Percentiles rank a stretch among this genome's conserved stretches.
Conservation (phyloP, 2,797 vertebrate species). For the Crenuchus spilurus region DNA sequence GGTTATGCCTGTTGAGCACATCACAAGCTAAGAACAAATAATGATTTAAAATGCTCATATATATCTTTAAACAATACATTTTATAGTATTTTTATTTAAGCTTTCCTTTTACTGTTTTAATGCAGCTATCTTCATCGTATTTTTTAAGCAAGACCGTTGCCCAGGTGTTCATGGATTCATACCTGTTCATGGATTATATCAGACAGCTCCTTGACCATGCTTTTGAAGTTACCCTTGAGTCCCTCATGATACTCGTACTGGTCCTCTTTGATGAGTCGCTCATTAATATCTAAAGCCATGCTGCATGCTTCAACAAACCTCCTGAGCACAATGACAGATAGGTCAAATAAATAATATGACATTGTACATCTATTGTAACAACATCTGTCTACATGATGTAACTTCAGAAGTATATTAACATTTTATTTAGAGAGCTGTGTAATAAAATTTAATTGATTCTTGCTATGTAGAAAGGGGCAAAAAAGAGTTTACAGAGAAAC, state of each 20-base stretch:
- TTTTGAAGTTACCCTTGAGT: slow-evolving; percentile 94
- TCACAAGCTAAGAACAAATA: not conserved
- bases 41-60: not conserved
- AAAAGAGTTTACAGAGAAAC: not conserved
- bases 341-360: not conserved
- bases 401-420: not conserved
- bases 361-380: no score
- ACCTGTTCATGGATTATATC: slow-evolving; percentile 98
- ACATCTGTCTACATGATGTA: not conserved
- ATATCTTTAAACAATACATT: not conserved
- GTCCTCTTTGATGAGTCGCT: slow-evolving; percentile 95
- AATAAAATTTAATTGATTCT: not conserved
- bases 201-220: slow-evolving; percentile 96
- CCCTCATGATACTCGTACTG: slow-evolving; percentile 96
- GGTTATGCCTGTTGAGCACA: not conserved
- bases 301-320: slow-evolving; percentile 92
- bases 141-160: not conserved
- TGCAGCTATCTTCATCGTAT: not conserved
- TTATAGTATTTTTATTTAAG: no score
- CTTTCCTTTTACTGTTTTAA: not conserved
- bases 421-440: not conserved
- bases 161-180: no score
- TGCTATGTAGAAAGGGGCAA: not conserved
- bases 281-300: slow-evolving; percentile 92
- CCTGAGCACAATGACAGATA: slow-evolving; percentile 66